These are phyloP conservation scores for Lasius platythorax DNA, from an alignment of 2,888 invertebrate genomes.

Conservation along the genomic window DNA sequence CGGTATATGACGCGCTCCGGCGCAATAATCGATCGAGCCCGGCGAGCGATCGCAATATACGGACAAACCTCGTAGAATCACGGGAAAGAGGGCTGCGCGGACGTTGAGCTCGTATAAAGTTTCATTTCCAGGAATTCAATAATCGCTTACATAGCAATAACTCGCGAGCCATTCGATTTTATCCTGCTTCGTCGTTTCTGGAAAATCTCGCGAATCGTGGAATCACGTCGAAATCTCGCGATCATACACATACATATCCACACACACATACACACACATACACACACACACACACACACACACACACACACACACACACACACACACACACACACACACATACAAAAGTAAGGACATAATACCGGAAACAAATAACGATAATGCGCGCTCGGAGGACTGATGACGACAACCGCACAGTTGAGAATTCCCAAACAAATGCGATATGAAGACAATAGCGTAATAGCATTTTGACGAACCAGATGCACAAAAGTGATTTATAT, in stretches of 20 bases:
- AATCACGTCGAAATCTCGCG: constrained; percentile 9
- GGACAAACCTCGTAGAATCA: constrained; percentile 50
- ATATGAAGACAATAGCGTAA: not conserved
- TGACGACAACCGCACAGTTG: too few relatives aligned
- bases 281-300: not conserved
- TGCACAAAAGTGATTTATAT: not conserved
- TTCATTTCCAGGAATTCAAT: constrained; percentile 77
- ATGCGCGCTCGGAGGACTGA: not conserved
- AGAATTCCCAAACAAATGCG: not conserved
- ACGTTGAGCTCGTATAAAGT: constrained; percentile 68
- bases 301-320: not conserved
- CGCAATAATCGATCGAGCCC: constrained; percentile 55
- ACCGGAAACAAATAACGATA: constrained; percentile 42
- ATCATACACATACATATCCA: not conserved
- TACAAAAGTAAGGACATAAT: not conserved
- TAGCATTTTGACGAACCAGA: not conserved
- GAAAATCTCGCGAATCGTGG: constrained; percentile 16
- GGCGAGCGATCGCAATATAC: constrained; percentile 61
- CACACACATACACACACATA: not conserved
- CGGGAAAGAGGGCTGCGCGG: constrained; percentile 49
- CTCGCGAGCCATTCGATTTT: constrained; percentile 68
- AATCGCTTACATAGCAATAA: constrained; percentile 77
- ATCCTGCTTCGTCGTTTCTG: constrained; percentile 23
- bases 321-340: not conserved
- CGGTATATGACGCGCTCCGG: constrained; percentile 1